Conservation (phyloP, 2,888 invertebrate genomes). For the Mesorhabditis spiculigera region DNA sequence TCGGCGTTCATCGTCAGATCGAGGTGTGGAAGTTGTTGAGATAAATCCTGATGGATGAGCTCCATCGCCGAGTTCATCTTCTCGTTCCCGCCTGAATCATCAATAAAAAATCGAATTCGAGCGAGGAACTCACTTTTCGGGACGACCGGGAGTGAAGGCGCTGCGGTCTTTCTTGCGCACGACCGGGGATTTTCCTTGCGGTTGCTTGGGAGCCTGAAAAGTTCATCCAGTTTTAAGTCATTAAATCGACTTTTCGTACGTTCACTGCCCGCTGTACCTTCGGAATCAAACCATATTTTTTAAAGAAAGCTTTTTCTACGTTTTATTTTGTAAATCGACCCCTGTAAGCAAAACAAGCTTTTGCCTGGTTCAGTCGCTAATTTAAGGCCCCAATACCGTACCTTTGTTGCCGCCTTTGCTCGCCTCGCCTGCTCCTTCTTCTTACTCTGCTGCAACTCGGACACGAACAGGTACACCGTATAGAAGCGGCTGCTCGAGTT, state of each 20-base stretch:
- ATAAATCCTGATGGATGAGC: neutral
- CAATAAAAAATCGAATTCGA: no score
- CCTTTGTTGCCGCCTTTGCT: slow-evolving; percentile 6
- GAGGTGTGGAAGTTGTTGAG: neutral
- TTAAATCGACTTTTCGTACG: neutral
- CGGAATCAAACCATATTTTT: no score
- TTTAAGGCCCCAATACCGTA: neutral
- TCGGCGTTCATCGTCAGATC: neutral
- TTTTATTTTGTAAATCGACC: no score
- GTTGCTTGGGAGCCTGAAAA: neutral
- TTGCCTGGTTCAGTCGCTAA: no score
- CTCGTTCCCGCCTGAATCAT: neutral
- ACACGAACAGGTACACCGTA: slow-evolving; percentile 47
- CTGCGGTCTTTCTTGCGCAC: neutral
- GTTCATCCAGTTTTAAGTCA: neutral
- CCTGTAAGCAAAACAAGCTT: no score
- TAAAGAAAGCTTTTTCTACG: no score
- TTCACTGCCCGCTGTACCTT: no score
- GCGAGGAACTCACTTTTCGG: neutral
- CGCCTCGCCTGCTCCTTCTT: slow-evolving; percentile 20
- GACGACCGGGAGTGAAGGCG: slow-evolving; percentile 5
- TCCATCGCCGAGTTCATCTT: neutral
- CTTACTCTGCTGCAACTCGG: slow-evolving; percentile 34
- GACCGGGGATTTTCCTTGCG: slow-evolving; percentile 1
- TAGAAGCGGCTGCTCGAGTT: slow-evolving; percentile 43